Evolutionary conservation across 2,113 vertebrate species (phyloP).

Genomic region (Ameiurus melas): DNA sequence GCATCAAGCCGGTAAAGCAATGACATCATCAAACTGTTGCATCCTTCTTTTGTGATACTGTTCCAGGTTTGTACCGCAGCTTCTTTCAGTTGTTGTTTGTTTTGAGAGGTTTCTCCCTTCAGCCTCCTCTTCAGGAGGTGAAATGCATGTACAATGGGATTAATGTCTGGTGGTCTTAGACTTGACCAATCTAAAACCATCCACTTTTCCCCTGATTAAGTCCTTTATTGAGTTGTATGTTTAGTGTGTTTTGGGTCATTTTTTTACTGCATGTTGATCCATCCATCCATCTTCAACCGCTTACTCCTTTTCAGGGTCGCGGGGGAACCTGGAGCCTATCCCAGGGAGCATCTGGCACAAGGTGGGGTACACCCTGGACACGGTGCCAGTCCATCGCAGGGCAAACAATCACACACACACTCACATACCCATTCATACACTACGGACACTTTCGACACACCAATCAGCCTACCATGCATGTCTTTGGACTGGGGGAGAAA

Average conservation of each 20-base stretch:
- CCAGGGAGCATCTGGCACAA: no score
- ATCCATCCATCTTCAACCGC: no score
- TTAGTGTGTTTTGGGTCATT: no score
- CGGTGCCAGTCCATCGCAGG: no score
- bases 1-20: not conserved
- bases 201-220: not conserved
- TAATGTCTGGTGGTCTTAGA: not conserved
- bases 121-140: not conserved
- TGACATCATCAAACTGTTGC: not conserved
- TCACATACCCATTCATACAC: no score
- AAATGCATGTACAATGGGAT: not conserved
- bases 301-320: no score
- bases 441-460: no score
- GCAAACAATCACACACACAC: no score
- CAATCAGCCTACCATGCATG: no score
- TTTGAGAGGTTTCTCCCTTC: not conserved
- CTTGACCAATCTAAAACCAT: not conserved
- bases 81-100: not conserved
- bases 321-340: no score
- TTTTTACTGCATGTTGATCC: not conserved
- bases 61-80: not conserved
- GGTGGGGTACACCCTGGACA: no score
- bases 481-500: no score
- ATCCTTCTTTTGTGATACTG: not conserved
- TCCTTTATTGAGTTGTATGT: not conserved